phyloP scores from a whole-genome alignment of 2,888 invertebrate species.

The Tipula helvola region DNA sequence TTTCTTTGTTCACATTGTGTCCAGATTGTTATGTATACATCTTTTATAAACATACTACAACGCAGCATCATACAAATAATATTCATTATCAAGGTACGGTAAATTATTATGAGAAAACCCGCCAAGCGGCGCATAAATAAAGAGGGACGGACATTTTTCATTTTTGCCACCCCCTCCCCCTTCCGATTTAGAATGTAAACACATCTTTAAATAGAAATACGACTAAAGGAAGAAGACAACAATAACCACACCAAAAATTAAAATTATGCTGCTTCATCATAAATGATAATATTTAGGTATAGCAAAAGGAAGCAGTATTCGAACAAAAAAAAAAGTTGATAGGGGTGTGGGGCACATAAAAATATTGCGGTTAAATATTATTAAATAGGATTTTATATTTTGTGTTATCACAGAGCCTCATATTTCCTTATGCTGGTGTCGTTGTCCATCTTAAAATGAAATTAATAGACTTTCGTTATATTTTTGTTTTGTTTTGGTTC shows the following conservation, averaged over 20 bases:
- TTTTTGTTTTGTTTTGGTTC: background rate
- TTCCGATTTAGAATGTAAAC: background rate
- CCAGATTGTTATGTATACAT: background rate
- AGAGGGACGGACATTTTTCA: background rate
- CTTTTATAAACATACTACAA: background rate
- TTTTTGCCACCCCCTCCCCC: background rate
- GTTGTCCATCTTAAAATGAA: background rate
- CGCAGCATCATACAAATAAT: background rate
- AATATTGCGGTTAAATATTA: background rate
- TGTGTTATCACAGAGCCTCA: background rate
- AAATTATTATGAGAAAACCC: background rate
- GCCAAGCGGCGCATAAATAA: background rate
- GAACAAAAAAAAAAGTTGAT: background rate
- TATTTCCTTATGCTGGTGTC: background rate
- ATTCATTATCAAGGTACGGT: background rate
- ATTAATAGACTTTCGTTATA: background rate
- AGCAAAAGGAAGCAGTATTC: background rate
- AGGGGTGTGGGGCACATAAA: background rate
- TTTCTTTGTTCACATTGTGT: background rate
- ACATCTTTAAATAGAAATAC: background rate
- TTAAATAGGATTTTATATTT: background rate
- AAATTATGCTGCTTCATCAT: background rate
- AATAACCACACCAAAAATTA: background rate
- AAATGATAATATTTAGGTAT: background rate
- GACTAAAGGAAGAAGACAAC: background rate